Percentiles rank a stretch among this genome's conserved stretches.
Conservation (phyloP, 2,888 invertebrate species). For the Arrhopalites spinosus region DNA sequence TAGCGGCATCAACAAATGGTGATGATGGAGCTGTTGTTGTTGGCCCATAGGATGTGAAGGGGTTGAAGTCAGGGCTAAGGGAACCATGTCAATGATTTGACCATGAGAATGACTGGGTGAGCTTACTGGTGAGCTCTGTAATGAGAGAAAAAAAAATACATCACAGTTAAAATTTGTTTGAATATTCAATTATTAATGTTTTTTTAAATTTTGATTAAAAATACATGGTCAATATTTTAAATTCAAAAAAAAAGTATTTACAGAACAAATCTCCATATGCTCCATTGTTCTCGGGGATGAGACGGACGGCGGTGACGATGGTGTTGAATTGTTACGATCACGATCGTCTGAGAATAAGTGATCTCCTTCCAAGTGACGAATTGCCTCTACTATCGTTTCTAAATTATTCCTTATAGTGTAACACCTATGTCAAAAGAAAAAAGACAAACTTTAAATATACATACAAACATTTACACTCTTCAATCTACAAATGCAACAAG, state of each 20-base stretch:
- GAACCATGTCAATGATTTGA: conserved; percentile 41
- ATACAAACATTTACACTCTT: too few relatives aligned
- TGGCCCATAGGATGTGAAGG: conserved; percentile 37
- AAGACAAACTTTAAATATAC: too few relatives aligned
- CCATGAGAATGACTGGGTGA: conserved; percentile 44
- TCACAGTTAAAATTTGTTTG: neutral
- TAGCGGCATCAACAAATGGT: neutral
- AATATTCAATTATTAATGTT: too few relatives aligned
- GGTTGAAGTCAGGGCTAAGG: conserved; percentile 41
- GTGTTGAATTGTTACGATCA: conserved; percentile 37
- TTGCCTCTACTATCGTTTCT: conserved; percentile 98
- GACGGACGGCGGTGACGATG: conserved; percentile 57
- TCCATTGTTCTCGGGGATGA: conserved; percentile 60
- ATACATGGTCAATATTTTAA: too few relatives aligned
- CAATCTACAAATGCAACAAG: too few relatives aligned
- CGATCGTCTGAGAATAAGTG: conserved; percentile 79
- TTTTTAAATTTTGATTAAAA: too few relatives aligned
- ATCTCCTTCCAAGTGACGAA: conserved; percentile 95
- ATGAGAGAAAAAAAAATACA: neutral
- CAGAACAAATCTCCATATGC: conserved; percentile 25
- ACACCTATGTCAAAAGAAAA: conserved; percentile 46
- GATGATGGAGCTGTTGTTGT: conserved; percentile 21
- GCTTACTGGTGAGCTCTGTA: conserved; percentile 37
- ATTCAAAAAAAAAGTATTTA: too few relatives aligned
- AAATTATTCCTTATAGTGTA: conserved; percentile 88